phyloP scores from a whole-genome alignment of 2,888 invertebrate genomes.

The Galerucella calmariensis region DNA sequence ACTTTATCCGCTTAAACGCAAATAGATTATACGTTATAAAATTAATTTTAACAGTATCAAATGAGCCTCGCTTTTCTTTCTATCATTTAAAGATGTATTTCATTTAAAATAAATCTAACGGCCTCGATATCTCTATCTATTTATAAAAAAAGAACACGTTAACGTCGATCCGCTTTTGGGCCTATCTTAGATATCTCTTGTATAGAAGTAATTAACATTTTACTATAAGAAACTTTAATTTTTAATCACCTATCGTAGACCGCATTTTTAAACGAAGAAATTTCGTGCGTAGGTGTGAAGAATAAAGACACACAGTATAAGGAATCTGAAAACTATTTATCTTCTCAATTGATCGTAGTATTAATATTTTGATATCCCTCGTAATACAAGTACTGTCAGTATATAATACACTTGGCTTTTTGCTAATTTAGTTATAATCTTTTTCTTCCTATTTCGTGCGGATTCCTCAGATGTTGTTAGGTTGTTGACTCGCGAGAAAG shows the following conservation, averaged over 20 bases:
- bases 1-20: too few relatives aligned
- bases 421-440: neutral
- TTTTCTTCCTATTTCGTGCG: neutral
- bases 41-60: neutral
- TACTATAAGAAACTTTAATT: slow-evolving; percentile 1
- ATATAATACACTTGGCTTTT: neutral
- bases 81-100: neutral
- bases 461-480: neutral
- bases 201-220: slow-evolving; percentile 4
- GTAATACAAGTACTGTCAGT: neutral
- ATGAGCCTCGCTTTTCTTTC: neutral
- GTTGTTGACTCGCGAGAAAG: neutral
- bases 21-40: neutral
- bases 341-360: neutral
- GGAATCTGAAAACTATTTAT: too few relatives aligned
- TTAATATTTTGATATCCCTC: neutral
- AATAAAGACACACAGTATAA: neutral
- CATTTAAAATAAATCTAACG: neutral
- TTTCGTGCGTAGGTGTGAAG: slow-evolving; percentile 4
- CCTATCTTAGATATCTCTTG: neutral
- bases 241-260: slow-evolving; percentile 10
- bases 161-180: neutral
- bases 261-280: neutral
- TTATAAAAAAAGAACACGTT: neutral
- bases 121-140: neutral